Evolutionary conservation across 2,797 vertebrate species (phyloP), one percentile per base, ranked within the genome.

Genomic region (Falco peregrinus): DNA sequence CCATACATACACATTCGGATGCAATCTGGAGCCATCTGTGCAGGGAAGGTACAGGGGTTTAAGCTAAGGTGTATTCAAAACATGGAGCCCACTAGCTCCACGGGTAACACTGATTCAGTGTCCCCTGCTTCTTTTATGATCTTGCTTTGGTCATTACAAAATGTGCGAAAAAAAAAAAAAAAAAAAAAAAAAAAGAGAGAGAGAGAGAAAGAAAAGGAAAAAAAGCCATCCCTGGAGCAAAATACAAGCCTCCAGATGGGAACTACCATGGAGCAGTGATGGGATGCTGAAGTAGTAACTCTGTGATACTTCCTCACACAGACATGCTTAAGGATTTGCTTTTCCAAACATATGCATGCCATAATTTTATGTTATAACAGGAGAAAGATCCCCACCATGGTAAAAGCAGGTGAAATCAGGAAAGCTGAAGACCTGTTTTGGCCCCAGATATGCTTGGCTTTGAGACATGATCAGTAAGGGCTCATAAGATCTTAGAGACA

Each of bases 231-330:
- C 83, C 77, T 75, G 59, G 33, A 95, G 80, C 61, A 78, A 84
- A 96, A 78, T 26, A 37, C 35, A 78, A 91, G 12, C 24, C 41
- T 90, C 69, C 93, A 94, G 91, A 69, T 90, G 83, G 65, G 76
- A 94, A 54, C 61, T 78, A 39, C 31, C 41, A 54, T 1, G 26
- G 48, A 90, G 54, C 69, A 78, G 41, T 50, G n/a, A 81, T 9
- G 19, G 65, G 83, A 73, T 83, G 63, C 31, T 68, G 53, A 90
- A 81, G 22, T 13, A 69, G 59, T 35, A 89, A 59, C 6, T 22
- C 43, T 50, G n/a, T 18, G 50, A 76, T 91, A 71, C 17, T 63
- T 90, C 41, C 33, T 67, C 35, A 61, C 48, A 79, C 28, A 70
- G 31, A 24, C 6, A 85, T 85, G 43, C 64, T 84, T 39, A 31